Percentiles rank a stretch among this genome's conserved stretches.
Conservation (phyloP, 2,888 invertebrate genomes). For the Lepas anatifera region DNA sequence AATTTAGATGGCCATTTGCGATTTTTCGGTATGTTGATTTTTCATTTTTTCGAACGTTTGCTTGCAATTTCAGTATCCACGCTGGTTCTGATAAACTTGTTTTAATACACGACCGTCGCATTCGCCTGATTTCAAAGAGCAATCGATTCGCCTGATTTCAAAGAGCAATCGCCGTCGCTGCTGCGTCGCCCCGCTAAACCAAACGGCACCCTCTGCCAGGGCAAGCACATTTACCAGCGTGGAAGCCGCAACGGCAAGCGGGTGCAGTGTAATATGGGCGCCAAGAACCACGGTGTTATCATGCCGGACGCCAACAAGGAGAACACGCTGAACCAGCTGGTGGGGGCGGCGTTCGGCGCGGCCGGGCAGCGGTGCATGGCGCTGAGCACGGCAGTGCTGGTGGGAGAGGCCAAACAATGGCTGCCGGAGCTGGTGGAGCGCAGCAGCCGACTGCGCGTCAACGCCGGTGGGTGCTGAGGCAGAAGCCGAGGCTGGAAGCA, state of each 20-base stretch:
- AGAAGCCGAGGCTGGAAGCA: too few species aligned
- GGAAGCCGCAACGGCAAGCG: conserved; percentile 85
- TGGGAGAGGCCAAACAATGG: conserved; percentile 86
- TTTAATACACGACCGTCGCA: too few species aligned
- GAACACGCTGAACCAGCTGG: conserved; percentile 78
- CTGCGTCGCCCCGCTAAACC: too few species aligned
- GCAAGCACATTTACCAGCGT: conserved; percentile 87
- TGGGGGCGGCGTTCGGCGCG: conserved; percentile 95
- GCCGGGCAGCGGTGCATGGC: conserved; percentile 99
- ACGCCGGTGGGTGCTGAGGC: conserved; percentile 53
- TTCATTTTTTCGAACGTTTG: too few species aligned
- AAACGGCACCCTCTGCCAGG: conserved; percentile 32
- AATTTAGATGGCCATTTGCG: too few species aligned
- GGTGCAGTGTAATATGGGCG: conserved; percentile 98
- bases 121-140: too few species aligned
- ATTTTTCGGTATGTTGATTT: too few species aligned
- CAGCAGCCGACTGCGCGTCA: conserved; percentile 74
- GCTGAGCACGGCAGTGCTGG: conserved; percentile 82
- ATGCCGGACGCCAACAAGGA: conserved; percentile 97
- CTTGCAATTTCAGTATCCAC: too few species aligned
- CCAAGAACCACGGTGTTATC: conserved; percentile 96
- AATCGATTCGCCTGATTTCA: too few species aligned
- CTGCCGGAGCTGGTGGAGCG: conserved; percentile 77
- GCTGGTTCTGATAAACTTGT: too few species aligned
- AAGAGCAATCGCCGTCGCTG: too few species aligned